Evolutionary conservation across 2,797 vertebrate genomes (phyloP).

Genomic region (Columba guinea): DNA sequence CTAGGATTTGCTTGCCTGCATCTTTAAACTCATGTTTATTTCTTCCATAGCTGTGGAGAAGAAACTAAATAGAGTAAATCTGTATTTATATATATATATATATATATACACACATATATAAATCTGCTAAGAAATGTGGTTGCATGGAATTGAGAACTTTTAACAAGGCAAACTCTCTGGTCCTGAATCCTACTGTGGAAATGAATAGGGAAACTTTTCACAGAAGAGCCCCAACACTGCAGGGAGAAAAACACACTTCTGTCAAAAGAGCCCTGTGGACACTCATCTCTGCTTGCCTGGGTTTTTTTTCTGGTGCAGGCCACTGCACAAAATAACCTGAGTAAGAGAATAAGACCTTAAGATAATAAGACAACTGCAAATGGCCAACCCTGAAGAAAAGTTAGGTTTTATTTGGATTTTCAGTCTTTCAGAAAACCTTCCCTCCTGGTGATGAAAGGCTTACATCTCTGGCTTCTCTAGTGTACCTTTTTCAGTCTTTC

Average conservation of each 20-base stretch:
- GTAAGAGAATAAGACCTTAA: neutral
- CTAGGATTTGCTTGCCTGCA: neutral
- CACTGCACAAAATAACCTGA: neutral
- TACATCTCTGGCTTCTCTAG: neutral
- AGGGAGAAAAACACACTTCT: accelerated
- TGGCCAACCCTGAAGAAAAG: neutral
- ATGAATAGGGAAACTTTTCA: neutral
- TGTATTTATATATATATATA: neutral
- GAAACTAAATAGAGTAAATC: neutral
- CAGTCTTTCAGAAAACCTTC: neutral
- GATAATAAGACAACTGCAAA: neutral
- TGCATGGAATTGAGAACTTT: neutral
- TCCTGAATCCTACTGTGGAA: neutral
- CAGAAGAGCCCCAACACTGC: neutral
- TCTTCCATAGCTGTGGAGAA: neutral
- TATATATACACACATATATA: neutral
- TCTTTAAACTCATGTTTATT: neutral
- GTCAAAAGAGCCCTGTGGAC: neutral
- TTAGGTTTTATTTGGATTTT: slow-evolving; percentile 7
- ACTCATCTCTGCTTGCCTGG: neutral
- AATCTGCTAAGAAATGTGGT: neutral
- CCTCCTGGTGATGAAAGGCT: neutral
- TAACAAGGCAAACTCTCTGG: neutral
- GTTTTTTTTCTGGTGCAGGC: neutral
- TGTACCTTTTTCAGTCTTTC: neutral